Evolutionary conservation across 2,113 vertebrate species (phyloP), one percentile per base, ranked within the genome.

Genomic region (Poecilia latipinna): DNA sequence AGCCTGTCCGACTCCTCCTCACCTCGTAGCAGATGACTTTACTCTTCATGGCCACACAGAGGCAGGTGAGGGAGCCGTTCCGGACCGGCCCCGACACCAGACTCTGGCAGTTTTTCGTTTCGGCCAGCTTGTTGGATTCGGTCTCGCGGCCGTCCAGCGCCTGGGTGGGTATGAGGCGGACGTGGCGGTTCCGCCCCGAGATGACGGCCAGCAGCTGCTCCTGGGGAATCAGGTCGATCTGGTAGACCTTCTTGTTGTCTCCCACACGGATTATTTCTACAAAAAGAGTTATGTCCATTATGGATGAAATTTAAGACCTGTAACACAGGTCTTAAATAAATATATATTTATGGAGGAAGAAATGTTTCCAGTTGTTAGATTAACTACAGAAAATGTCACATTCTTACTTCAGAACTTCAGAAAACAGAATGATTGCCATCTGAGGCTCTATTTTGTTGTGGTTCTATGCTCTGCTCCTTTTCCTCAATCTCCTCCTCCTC

Each of bases 231-330:
- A 98, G 94, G 89, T 99, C 97, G 22, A 99, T 95, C 85, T 99
- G 97, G 93, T 99, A 95, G 69, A 99, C 96, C 93, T 99, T 99
- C 93, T 99, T 99, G 80, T 96, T 97, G 90, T 99, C 98, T 63
- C 97, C 97, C 80, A 99, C 96, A 57, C 98, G 95, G 83, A 98
- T 95, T 70, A 99, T 99, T 92, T 99, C 98, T 99, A 87, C 29
- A 71, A 75, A 63, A 0, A 6, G 8, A 28, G 28, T 28, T 28
- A 28, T 28, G 35, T 37, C 10, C 35, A 35, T 10, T 35, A 33
- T 6, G 33, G 33, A 35, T 35, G 0, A 35, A 35, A 35, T 10
- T 37, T 37, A 12, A 37, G 35, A 37, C 35, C 35, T 11, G 10
- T 37, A 0, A 12, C 0, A 37, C 35, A 11, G 35, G 35, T 37